Conservation (phyloP, 2,888 invertebrate species). For the Chloroclystis v-ata region DNA sequence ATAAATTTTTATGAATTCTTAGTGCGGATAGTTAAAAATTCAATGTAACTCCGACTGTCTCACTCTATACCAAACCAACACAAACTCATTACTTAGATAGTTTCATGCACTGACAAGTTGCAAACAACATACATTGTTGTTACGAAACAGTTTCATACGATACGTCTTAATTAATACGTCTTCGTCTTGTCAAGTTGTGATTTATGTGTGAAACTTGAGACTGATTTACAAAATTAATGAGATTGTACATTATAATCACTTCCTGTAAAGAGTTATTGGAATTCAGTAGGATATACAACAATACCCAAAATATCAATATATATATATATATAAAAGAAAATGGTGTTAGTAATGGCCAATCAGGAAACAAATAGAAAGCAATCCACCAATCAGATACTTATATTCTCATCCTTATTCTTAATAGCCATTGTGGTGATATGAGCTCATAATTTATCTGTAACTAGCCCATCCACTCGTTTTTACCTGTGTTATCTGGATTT, state of each 20-base stretch:
- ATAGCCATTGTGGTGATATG: background rate
- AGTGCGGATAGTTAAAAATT: no score
- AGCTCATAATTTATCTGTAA: background rate
- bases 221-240: no score
- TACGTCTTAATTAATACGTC: background rate
- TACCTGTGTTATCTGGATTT: no score
- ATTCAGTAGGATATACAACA: no score
- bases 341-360: background rate
- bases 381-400: background rate
- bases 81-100: constrained; percentile 1
- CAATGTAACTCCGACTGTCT: background rate
- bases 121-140: background rate
- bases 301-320: no score
- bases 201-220: background rate
- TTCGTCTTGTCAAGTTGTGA: background rate
- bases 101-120: background rate
- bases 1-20: no score
- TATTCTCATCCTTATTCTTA: background rate
- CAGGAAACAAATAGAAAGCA: background rate
- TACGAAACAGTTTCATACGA: background rate
- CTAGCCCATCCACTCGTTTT: no score
- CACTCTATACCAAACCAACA: no score
- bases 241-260: no score
- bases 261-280: no score
- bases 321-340: no score